Evolutionary conservation across 2,888 invertebrate species (phyloP), one percentile per base, ranked within the genome.

Genomic region (Desoria tigrina): DNA sequence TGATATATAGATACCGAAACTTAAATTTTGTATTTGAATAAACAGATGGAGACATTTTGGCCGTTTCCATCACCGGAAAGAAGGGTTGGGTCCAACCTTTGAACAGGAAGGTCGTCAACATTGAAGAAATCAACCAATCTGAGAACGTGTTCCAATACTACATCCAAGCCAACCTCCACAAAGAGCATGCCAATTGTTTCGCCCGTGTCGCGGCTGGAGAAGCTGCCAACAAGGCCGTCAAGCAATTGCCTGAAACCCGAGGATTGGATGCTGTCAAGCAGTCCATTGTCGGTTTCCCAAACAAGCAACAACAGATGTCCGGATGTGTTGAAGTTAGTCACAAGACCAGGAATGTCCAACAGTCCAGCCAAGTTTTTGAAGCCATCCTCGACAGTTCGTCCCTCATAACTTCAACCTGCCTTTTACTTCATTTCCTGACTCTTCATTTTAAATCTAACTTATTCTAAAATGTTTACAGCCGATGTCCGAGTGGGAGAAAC

Each of bases 11-110:
- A 11, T 6, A 6, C 16, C n/a, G 21, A 16, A 45, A 11, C 4
- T 45, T n/a, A 45, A 45, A 6, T 45, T 21, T 39, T 6, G n/a
- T 45, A 11, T 45, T 18, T 45, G 45, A 16, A 16, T 45, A 6
- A 6, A 11, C 57, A 57, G 57, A n/a, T 24, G 61, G 51, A 18
- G 4, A 18, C 28, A 32, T 37, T 27, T 4, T 14, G 28, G 64
- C 37, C n/a, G 18, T 59, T 11, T 39, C 54, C 28, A 42, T 64
- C 2, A 37, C 21, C 42, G 53, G 51, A 24, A 54, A 28, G 42
- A 45, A 54, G 32, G n/a, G 23, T 11, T 7, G 14, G 28, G 3
- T 64, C 9, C 54, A 42, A 59, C 59, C 58, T 1, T 18, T 54
- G 16, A 28, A 42, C 18, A 32, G 57, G 51, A 57, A 42, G 26